Base-by-base conservation (phyloP, 2,888 invertebrate genomes). In the Netelia melanura region DNA sequence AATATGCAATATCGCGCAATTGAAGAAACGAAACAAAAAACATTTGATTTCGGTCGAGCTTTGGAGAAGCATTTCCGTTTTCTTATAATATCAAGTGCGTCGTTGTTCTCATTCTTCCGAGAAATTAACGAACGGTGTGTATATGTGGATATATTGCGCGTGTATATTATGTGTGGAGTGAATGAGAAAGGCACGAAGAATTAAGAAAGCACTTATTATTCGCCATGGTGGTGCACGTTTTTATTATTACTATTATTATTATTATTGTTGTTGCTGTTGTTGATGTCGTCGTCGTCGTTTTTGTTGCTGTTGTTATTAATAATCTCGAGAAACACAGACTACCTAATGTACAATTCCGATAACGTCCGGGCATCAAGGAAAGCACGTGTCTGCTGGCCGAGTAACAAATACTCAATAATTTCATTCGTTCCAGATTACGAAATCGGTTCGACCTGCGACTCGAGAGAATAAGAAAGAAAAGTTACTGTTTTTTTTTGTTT, bases 171-270 rank as follows among this genome's bases (percentile, higher is more conserved):
- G 85, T 88, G 21, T 21, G 21, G 82, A 81, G 86, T 87, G 78
- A 87, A 88, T 89, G 85, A 88, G 87, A 88, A 91, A 92, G 92
- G 91, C 92, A 92, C 91, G 88, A 21, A 21, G 89, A 91, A 92
- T 92, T 90, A 91, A 92, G 89, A 92, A 91, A 92, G 92, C 91
- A 92, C 91, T 92, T 90, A 86, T 89, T 85, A 87, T 87, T 87
- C 68, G 78, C 84, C 82, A 86, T 87, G 82, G 83, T 84, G 85
- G 86, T 87, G 87, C 87, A 85, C 79, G 78, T 79, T 64, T 85
- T 86, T 80, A 78, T 85, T 86, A 64, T 79, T 70, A 77, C 76
- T 81, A 48, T 76, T 75, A 77, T 79, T 82, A 79, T 80, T 81
- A 48, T 76, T 75, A 77, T 79, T 82, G 76, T 72, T 85, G 80